phyloP scores from a whole-genome alignment of 2,888 invertebrate genomes.

The Gonocerus acuteangulatus region DNA sequence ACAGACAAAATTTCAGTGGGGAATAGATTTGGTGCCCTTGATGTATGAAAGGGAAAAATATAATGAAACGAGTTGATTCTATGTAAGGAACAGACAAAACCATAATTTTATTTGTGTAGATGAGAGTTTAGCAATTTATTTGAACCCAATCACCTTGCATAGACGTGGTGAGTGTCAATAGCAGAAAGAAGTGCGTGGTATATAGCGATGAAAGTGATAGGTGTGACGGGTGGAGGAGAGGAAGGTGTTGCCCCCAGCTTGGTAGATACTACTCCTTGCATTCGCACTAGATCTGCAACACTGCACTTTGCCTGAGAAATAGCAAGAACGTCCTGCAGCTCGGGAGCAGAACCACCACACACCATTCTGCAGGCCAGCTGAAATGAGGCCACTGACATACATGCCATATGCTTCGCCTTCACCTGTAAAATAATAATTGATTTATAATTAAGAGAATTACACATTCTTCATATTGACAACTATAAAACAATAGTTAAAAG shows the following conservation, averaged over 20 bases:
- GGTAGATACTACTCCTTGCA: constrained; percentile 72
- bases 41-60: too few relatives aligned
- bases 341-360: constrained; percentile 38
- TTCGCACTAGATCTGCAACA: constrained; percentile 72
- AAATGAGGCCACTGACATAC: constrained; percentile 79
- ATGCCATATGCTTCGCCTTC: constrained; percentile 74
- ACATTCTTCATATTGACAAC: neutral
- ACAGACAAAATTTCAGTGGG: too few relatives aligned
- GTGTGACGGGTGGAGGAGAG: constrained; percentile 50
- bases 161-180: constrained; percentile 49
- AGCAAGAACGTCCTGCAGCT: constrained; percentile 54
- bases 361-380: constrained; percentile 67
- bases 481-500: neutral
- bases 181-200: constrained; percentile 56
- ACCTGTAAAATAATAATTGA: constrained; percentile 44
- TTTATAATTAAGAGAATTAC: neutral
- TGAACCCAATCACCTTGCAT: constrained; percentile 45
- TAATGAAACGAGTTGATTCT: too few relatives aligned
- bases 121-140: too few relatives aligned
- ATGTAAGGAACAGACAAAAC: too few relatives aligned
- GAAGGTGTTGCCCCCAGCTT: constrained; percentile 62
- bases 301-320: constrained; percentile 73
- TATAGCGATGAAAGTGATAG: constrained; percentile 62
- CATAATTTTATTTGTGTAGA: too few relatives aligned
- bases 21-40: too few relatives aligned